phyloP scores from a whole-genome alignment of 2,888 invertebrate species.

The Thymelicus lineola region DNA sequence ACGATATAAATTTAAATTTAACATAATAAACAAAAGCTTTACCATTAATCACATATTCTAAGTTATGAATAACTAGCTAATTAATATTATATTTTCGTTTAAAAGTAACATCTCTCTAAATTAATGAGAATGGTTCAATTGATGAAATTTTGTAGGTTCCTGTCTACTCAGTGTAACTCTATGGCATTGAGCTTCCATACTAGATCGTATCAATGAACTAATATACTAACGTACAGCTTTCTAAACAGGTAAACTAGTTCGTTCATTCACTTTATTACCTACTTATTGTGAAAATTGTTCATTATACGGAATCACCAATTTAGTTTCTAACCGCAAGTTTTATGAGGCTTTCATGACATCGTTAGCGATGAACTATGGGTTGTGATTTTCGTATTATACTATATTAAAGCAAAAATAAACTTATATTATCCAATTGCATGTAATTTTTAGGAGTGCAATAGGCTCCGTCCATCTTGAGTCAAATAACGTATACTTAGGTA shows the following conservation, averaged over 20 bases:
- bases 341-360: background rate
- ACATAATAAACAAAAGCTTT: no score
- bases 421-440: no score
- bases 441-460: no score
- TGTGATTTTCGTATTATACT: background rate
- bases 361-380: background rate
- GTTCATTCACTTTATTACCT: constrained; percentile 18
- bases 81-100: no score
- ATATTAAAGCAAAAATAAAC: background rate
- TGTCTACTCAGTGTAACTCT: background rate
- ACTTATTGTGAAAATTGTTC: constrained; percentile 34
- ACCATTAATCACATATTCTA: no score
- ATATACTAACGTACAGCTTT: no score
- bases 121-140: no score
- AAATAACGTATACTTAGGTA: no score
- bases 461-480: no score
- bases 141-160: background rate
- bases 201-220: constrained; percentile 28
- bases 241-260: constrained; percentile 22
- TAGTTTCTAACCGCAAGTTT: constrained; percentile 24
- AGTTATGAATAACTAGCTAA: no score
- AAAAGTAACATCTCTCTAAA: no score
- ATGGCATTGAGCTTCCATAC: constrained; percentile 16
- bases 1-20: no score
- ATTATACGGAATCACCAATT: constrained; percentile 27